Percentiles rank a stretch among this genome's conserved stretches.
Conservation (phyloP, 2,888 invertebrate species). For the Anthophora plumipes region DNA sequence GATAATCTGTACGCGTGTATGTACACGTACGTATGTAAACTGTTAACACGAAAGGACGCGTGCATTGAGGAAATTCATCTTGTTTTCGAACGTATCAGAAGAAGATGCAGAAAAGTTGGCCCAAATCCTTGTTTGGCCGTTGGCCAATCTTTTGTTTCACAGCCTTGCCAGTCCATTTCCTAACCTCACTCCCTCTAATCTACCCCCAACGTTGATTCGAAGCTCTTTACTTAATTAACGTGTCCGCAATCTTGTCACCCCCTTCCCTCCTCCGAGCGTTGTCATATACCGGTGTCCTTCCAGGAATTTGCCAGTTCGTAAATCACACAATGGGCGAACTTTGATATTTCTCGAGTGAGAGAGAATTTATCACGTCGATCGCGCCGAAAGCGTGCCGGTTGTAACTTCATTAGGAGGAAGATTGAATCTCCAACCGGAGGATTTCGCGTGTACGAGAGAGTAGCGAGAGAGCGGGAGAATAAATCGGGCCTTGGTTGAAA, state of each 20-base stretch:
- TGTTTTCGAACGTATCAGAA: conserved; percentile 27
- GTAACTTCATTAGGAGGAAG: background rate
- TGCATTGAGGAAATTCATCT: conserved; percentile 38
- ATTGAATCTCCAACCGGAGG: background rate
- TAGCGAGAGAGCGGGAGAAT: no score
- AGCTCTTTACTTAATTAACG: conserved; percentile 63
- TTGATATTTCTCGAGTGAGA: conserved; percentile 8
- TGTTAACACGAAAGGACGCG: conserved; percentile 18
- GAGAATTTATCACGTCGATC: background rate
- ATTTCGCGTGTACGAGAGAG: background rate
- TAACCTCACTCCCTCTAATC: conserved; percentile 40
- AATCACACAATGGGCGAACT: conserved; percentile 6
- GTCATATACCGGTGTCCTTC: conserved; percentile 5
- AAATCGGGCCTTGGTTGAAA: conserved; percentile 2
- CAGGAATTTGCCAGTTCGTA: background rate
- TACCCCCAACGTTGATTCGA: conserved; percentile 8
- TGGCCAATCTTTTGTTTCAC: conserved; percentile 63
- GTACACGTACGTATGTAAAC: background rate
- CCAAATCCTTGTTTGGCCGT: conserved; percentile 68
- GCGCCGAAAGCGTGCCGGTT: background rate
- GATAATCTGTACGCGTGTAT: no score
- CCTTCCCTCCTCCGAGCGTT: background rate
- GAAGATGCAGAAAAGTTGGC: conserved; percentile 60
- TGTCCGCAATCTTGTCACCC: conserved; percentile 39
- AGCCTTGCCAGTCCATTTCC: conserved; percentile 46